Base-by-base conservation (phyloP, 2,797 vertebrate genomes). In the Neosalanx taihuensis region DNA sequence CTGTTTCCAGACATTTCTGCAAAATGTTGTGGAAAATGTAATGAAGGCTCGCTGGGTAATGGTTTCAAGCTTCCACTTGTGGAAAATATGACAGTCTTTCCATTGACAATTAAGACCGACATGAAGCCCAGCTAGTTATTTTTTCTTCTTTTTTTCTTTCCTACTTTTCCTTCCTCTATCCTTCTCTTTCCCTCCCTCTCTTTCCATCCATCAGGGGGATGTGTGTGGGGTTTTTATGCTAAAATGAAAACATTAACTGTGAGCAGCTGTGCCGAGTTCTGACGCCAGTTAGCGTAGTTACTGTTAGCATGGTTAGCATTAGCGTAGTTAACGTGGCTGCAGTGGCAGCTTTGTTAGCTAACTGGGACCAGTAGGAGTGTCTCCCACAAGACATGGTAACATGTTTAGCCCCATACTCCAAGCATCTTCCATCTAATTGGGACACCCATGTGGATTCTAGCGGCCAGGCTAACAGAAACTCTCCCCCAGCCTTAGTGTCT, bases 1-100 rank as follows among this genome's bases (percentile, higher is more conserved):
- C 92, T 94, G 93, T 89, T 94, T 93, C 91, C 93, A 92, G 89
- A 93, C 88, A 86, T 92, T 94, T 94, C 90, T 94, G 92, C 92
- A 93, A 93, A 93, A 93, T 94, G 92, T 94, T 94, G 91, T 94
- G 94, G 94, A 94, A 95, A 95, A 94, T 94, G 89, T 94, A 94
- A 93, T 93, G 92, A 93, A 93, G 88, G 91, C 90, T 93, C 84
- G 70, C 71, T 71, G 72, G 4, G 60, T 80, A 84, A 94, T 94
- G 91, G 91, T 92, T 95, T 94, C 88, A 89, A 91, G 90, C 85
- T 89, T 92, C 91, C 86, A 88, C 90, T 56, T 85, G 89, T 92
- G 93, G 92, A 94, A 93, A 93, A 91, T 94, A 92, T 94, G 93
- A 95, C 93, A 89, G 72, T 93, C 83, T 95, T 95, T 95, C 93